Base-by-base conservation (phyloP, 2,113 vertebrate genomes). In the Typhlomys cinereus region DNA sequence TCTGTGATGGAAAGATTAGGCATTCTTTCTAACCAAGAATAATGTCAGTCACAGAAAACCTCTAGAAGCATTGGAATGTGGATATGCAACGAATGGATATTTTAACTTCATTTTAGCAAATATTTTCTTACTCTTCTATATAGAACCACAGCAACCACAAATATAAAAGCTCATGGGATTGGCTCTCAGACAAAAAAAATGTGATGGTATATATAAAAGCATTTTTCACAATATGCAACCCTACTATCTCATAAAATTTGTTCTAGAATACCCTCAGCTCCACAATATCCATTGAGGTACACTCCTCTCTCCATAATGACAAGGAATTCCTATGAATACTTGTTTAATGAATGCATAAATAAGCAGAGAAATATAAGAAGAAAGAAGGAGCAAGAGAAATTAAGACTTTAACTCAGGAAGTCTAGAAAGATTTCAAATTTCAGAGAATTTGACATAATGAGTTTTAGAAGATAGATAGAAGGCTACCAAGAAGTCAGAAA, bases 301-400 rank as follows among this genome's bases (percentile, higher is more conserved):
- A 44, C 86, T 76, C 3, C 10, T 79, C 64, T 66, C 27, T 57
- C 39, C 34, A 67, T 0, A 44, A 17, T 69, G 10, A 25, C 13
- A 41, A 23, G 34, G 88, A 94, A 44, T 66, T 52, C 86, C 36
- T 91, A 71, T 84, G 89, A 83, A 61, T 88, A 71, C 54, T 50
- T 92, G 25, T 67, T 82, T 86, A 96, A 92, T 78, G n/a, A 92
- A 76, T 84, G 27, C 0, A 84, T 74, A 90, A 94, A 89, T 76
- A 13, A 92, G 7, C 71, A 57, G 54, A 80, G 50, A 95, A 92
- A 84, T 48, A 54, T n/a, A 21, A 34, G 2, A 52, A 83, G 52
- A 83, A n/a, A n/a, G 20, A 92, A 3, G 50, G 7, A 70, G 6
- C 59, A 91, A 66, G 7, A 70, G 6, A 59, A 91, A 66, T 92